Base-by-base conservation (phyloP, 2,113 vertebrate genomes). In the Manacus vitellinus region DNA sequence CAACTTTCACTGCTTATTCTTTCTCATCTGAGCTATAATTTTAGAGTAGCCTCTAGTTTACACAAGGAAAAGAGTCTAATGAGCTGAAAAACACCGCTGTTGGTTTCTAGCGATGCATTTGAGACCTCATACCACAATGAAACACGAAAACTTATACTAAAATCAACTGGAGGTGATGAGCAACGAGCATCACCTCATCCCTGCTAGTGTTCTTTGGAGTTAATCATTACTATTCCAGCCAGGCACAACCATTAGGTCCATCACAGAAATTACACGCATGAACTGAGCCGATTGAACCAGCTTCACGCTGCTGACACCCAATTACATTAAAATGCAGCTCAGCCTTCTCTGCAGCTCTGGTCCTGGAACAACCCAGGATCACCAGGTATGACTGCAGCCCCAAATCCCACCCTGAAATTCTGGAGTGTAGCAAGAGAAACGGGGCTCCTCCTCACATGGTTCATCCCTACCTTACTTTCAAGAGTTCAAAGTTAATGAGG, bases 241-340 rank as follows among this genome's bases (percentile, higher is more conserved):
- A 88, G 75, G 56, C 80, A 58, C 10, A 52, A 56, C 58, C 54
- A 52, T 84, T 51, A 89, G 66, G 66, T 77, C 88, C 84, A 84
- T 76, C 88, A 94, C 66, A 35, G 47, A 84, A 63, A 82, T 72
- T 52, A 91, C 73, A 94, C 0, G 49, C 92, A 39, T 92, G 86
- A 61, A 43, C 37, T 81, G 91, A 65, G 61, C 73, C 15, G 23
- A 96, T 0, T 85, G 84, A 89, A 62, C 6, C 43, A 13, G 83
- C 55, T 86, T 24, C 86, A 75, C 9, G 2, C 61, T 67, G 78
- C 72, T 96, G 52, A 94, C 72, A 8, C 79, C 92, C 94, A 77
- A 92, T 78, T 84, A 92, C 85, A 58, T 61, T 54, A 68, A 95
- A 89, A 89, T 8, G 75, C 71, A 96, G 71, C 90, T 76, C 83